phyloP scores from a whole-genome alignment of 1,140 invertebrate genomes.

The Microvelia longipes region DNA sequence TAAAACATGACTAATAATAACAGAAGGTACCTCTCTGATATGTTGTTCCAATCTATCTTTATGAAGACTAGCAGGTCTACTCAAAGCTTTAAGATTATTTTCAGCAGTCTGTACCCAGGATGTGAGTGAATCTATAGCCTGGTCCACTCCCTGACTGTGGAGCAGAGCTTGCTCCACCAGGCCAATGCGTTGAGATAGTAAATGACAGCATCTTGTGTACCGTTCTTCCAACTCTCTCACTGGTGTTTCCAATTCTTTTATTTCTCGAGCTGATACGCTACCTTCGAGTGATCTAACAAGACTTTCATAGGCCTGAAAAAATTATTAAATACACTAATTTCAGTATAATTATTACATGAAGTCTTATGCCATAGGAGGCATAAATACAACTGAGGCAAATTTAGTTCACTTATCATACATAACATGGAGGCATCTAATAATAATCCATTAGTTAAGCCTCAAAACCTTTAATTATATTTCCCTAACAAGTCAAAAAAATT shows the following conservation, averaged over 20 bases:
- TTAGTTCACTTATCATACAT: no score
- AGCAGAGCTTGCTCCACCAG: constrained; percentile 74
- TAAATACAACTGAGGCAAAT: no score
- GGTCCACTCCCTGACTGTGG: constrained; percentile 86
- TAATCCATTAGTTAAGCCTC: no score
- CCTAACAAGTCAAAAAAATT: no score
- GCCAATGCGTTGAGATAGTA: constrained; percentile 60
- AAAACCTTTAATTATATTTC: no score
- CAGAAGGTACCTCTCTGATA: constrained; percentile 59
- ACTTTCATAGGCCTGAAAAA: neutral
- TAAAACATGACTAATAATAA: no score
- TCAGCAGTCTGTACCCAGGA: constrained; percentile 74
- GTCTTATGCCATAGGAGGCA: no score
- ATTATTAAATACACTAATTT: no score
- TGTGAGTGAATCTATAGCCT: constrained; percentile 71
- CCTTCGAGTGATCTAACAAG: constrained; percentile 60
- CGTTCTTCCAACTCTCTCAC: constrained; percentile 59
- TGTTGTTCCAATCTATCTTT: constrained; percentile 82
- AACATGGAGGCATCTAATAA: no score
- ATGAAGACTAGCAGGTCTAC: constrained; percentile 69
- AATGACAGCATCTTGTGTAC: constrained; percentile 53
- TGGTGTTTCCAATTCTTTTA: constrained; percentile 58
- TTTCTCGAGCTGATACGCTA: constrained; percentile 59
- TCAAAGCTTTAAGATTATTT: constrained; percentile 57
- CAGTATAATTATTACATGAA: no score